A percentile compares a stretch with the other conserved stretches of the same genome.
Evolutionary conservation across 2,888 invertebrate genomes (phyloP).

Genomic region (Didymodactylos carnosus): DNA sequence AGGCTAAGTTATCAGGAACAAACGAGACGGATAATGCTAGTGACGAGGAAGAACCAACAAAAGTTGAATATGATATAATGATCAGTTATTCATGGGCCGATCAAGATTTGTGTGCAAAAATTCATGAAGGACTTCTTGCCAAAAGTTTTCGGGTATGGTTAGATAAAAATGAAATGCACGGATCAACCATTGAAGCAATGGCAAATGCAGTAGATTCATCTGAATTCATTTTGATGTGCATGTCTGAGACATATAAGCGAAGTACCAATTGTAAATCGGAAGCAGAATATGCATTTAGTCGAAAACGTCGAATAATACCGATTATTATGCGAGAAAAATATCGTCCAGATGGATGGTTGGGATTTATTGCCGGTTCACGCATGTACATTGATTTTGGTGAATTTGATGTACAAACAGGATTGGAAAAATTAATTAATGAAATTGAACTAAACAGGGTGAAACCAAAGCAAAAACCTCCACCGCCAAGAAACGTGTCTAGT

Average conservation of each 20-base stretch:
- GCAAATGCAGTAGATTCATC: slow-evolving; percentile 27
- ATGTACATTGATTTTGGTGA: slow-evolving; percentile 17
- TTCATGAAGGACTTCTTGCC: background rate
- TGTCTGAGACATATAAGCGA: slow-evolving; percentile 29
- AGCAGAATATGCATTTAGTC: slow-evolving; percentile 19
- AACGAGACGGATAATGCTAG: background rate
- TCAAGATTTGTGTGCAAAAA: background rate
- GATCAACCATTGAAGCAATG: slow-evolving; percentile 15
- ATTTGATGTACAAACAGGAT: background rate
- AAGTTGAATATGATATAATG: background rate
- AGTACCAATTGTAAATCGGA: slow-evolving; percentile 26
- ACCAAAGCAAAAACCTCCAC: too few species aligned
- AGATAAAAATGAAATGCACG: slow-evolving; percentile 28
- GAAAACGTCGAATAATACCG: slow-evolving; percentile 17
- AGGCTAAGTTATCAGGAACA: background rate
- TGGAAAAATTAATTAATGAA: background rate
- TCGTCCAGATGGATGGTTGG: slow-evolving; percentile 20
- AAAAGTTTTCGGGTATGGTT: slow-evolving; percentile 25
- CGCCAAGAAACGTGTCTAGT: too few species aligned
- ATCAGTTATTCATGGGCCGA: background rate
- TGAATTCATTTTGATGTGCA: slow-evolving; percentile 25
- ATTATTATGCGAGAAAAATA: slow-evolving; percentile 18
- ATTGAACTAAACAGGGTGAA: background rate
- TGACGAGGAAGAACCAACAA: background rate
- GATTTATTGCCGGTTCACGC: slow-evolving; percentile 19